Conservation (phyloP, 2,888 invertebrate genomes). For the Tinea trinotella region DNA sequence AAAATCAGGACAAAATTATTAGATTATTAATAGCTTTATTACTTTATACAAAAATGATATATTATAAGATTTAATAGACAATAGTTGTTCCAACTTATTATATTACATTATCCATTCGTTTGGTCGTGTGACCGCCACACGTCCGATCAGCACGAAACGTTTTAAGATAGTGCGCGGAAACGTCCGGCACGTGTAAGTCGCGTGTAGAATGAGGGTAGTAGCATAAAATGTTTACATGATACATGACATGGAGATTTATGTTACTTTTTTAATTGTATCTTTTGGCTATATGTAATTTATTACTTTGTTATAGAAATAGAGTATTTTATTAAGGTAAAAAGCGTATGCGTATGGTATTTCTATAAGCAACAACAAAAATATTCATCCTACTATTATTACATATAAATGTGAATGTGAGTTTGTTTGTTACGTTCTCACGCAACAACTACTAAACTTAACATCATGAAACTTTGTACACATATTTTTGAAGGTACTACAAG, state of each 20-base stretch:
- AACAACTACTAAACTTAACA: no score
- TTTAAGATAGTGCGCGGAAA: conserved; percentile 22
- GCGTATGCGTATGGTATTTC: no score
- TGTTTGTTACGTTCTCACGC: no score
- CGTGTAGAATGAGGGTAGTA: conserved; percentile 25
- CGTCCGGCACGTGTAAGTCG: conserved; percentile 24
- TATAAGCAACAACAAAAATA: no score
- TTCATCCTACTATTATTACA: no score
- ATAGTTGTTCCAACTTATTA: conserved; percentile 1
- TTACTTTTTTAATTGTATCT: neutral
- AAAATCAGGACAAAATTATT: neutral
- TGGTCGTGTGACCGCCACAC: conserved; percentile 25
- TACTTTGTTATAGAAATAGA: no score
- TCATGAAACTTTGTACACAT: no score
- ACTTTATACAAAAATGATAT: no score
- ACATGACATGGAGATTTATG: conserved; percentile 20
- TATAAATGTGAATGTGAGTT: no score
- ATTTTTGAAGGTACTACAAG: no score
- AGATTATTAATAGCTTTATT: neutral
- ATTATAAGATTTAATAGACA: conserved; percentile 8
- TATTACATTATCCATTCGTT: neutral
- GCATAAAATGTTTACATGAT: conserved; percentile 30
- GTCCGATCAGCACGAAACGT: conserved; percentile 31
- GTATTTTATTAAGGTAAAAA: no score
- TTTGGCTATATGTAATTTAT: neutral